Base-by-base conservation (phyloP, 2,113 vertebrate genomes). In the Phylloscopus trochiloides region DNA sequence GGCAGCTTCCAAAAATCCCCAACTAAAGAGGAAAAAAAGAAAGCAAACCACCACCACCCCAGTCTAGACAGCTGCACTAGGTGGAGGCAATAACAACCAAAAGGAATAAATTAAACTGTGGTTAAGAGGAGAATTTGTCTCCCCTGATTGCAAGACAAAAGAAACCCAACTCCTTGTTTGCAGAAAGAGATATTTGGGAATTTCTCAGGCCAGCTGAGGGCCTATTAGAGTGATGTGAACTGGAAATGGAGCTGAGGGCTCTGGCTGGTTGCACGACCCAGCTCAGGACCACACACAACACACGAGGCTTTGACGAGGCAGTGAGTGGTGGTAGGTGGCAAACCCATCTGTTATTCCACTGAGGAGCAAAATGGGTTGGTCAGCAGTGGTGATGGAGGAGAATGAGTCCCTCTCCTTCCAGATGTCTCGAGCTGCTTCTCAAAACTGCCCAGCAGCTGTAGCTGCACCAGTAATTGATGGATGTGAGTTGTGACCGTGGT, bases 61-160 rank as follows among this genome's bases (percentile, higher is more conserved):
- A 83, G 95, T 97, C 96, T 97, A 97, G 94, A 97, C 97, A 95
- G 90, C 92, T 96, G 91, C 67, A 57, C 82, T 93, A 95, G 96
- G 96, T 97, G 94, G 96, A 95, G 93, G 95, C 92, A 95, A 34
- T 34, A 94, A 81, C 94, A 92, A 90, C 59, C 86, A 90, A 94
- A 92, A 96, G 94, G 94, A 96, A 97, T 92, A 90, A 92, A 96
- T 97, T 96, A 96, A 92, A 85, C 61, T 89, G 94, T 86, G 97
- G 94, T 97, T 97, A 88, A 93, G 88, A 92, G 92, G 96, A 94
- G 83, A 95, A 95, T 95, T 93, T 91, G 89, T 93, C 84, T 96
- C 90, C 85, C 82, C 91, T 96, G 95, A 91, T 96, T 94, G 79
- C 94, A 93, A 93, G 95, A 95, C 94, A 95, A 97, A 96, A 66